Conservation (phyloP, 2,888 invertebrate genomes). For the Germaria angustata region DNA sequence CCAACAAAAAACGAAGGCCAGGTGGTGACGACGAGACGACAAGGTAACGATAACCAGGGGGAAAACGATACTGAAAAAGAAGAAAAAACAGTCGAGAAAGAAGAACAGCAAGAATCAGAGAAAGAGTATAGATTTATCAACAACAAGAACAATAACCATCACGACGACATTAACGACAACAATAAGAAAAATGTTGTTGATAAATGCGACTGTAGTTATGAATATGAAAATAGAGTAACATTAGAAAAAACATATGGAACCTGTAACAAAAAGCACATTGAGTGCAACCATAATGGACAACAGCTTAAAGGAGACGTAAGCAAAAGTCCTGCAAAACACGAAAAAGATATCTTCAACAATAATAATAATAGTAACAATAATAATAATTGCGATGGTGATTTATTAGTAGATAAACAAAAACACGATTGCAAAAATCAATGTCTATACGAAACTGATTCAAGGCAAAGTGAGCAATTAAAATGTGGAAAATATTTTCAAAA, state of each 20-base stretch:
- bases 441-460: slow-evolving; percentile 17
- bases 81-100: slow-evolving; percentile 44
- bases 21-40: slow-evolving; percentile 60
- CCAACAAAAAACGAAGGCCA: slow-evolving; percentile 58
- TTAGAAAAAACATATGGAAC: slow-evolving; percentile 67
- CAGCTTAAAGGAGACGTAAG: slow-evolving; percentile 53
- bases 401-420: slow-evolving; percentile 58
- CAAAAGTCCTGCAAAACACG: slow-evolving; percentile 50
- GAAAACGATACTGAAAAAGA: slow-evolving; percentile 44
- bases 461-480: slow-evolving; percentile 3
- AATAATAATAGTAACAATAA: slow-evolving; percentile 10
- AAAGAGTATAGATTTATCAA: slow-evolving; percentile 37
- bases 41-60: slow-evolving; percentile 54
- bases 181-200: slow-evolving; percentile 53
- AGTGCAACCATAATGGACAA: slow-evolving; percentile 70
- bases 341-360: slow-evolving; percentile 37
- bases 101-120: slow-evolving; percentile 18
- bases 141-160: background rate
- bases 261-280: slow-evolving; percentile 68
- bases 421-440: slow-evolving; percentile 45
- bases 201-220: slow-evolving; percentile 13
- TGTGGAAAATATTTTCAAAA: background rate
- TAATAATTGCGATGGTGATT: slow-evolving; percentile 23
- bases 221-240: slow-evolving; percentile 19
- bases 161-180: background rate